Percentiles rank a stretch among this genome's conserved stretches.
phyloP scores from a whole-genome alignment of 2,113 vertebrate species.

The Rhea americana region DNA sequence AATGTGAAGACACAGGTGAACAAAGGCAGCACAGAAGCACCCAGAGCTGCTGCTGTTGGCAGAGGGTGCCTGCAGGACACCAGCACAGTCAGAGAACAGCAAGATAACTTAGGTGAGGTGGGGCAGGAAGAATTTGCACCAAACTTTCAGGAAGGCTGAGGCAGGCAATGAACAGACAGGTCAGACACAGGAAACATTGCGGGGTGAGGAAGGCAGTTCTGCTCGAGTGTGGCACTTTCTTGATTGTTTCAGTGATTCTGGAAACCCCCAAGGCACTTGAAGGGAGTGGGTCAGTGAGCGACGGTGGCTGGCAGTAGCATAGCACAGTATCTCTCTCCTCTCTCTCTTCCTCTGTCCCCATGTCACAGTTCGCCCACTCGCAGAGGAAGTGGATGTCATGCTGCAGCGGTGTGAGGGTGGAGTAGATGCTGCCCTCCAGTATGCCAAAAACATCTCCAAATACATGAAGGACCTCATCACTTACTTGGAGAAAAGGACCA shows the following conservation, averaged over 20 bases:
- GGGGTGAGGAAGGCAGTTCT: neutral
- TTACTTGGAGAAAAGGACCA: constrained; percentile 89
- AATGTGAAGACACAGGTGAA: neutral
- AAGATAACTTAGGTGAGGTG: neutral
- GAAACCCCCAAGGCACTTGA: neutral
- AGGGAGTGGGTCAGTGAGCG: neutral
- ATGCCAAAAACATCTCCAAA: constrained; percentile 91
- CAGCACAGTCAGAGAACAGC: fast-evolving
- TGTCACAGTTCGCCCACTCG: constrained; percentile 50
- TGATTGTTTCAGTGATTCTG: neutral
- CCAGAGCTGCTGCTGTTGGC: neutral
- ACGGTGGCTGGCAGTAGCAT: neutral
- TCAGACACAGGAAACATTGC: no score
- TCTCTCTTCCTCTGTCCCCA: neutral
- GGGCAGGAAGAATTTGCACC: neutral
- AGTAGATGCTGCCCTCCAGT: constrained; percentile 87
- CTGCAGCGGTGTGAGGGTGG: constrained; percentile 93
- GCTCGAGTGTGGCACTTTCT: neutral
- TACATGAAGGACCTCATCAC: constrained; percentile 93
- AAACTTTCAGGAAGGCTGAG: fast-evolving
- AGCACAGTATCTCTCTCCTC: fast-evolving
- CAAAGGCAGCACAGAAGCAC: neutral
- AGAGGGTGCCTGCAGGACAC: fast-evolving
- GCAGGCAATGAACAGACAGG: no score
- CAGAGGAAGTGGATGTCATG: constrained; percentile 88